Evolutionary conservation across 2,888 invertebrate species (phyloP), one percentile per base, ranked within the genome.

Genomic region (Campoletis raptor): DNA sequence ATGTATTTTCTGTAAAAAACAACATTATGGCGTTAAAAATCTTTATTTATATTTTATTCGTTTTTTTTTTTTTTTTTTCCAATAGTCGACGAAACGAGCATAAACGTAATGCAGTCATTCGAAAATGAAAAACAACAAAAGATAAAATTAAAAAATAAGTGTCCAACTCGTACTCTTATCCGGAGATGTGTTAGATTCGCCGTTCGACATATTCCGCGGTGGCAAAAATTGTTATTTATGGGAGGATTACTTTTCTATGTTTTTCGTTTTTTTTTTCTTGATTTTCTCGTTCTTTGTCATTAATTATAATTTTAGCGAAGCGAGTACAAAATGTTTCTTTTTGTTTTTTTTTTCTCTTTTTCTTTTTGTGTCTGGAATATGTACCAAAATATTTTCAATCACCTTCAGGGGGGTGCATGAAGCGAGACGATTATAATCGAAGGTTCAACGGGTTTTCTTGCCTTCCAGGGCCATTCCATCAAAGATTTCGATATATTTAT

Each of bases 341-440:
- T 82, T 76, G n/a, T 66, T 45, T 64, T 45, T 64, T 76, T 80
- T 73, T 48, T 81, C 66, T 76, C 70, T n/a, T 52, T 67, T 67
- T 52, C 52, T 78, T 6, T 40, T 40, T 37, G 52, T 40, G 57
- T 82, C 70, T 80, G 78, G 83, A 86, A 83, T 86, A 83, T 83
- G 83, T 86, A 86, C 86, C 86, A 86, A 86, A 86, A 86, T 86
- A 86, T 86, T 86, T 83, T 79, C 42, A 78, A 74, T 73, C 77
- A 73, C 57, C 66, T 42, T 67, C 81, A 81, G n/a, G 85, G 85
- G n/a, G 85, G n/a, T 64, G 70, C 42, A 36, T 54, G 30, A 70
- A 79, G 40, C 77, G 77, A 70, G 72, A n/a, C 76, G 64, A 76
- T 57, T 37, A 80, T 69, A 67, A 42, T 69, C 73, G 67, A 74